Conservation (phyloP, 2,888 invertebrate genomes). For the Eupithecia subfuscata region DNA sequence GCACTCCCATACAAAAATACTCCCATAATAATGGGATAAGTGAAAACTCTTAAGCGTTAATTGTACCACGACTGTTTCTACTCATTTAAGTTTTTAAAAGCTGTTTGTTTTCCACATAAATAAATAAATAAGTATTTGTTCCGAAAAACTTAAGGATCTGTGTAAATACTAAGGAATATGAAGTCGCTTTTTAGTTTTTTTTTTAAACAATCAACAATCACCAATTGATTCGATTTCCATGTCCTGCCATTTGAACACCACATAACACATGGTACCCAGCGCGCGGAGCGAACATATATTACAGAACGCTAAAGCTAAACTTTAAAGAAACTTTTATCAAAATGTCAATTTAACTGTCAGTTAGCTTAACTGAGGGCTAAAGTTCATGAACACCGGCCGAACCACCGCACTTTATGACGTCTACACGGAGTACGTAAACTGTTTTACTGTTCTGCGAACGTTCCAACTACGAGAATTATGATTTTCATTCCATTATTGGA, state of each 20-base stretch:
- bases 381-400: background rate
- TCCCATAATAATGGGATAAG: too few species aligned
- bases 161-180: too few species aligned
- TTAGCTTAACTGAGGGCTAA: conserved; percentile 1
- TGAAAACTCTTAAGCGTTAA: too few species aligned
- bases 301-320: background rate
- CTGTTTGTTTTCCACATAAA: too few species aligned
- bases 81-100: too few species aligned
- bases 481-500: conserved; percentile 39
- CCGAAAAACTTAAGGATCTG: too few species aligned
- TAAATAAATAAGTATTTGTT: too few species aligned
- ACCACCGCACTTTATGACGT: conserved; percentile 31
- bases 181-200: too few species aligned
- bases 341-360: background rate
- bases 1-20: too few species aligned
- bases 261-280: background rate
- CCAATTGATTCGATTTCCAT: too few species aligned
- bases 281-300: background rate
- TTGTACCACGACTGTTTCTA: too few species aligned
- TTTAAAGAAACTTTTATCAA: background rate
- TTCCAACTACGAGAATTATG: conserved; percentile 35
- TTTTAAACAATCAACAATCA: too few species aligned
- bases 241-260: background rate
- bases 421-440: conserved; percentile 28
- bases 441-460: conserved; percentile 36